A percentile compares a stretch with the other conserved stretches of the same genome.
These are phyloP conservation scores for Cryptoprocta ferox DNA, from an alignment of 2,797 vertebrate genomes.

Conservation along the genomic window DNA sequence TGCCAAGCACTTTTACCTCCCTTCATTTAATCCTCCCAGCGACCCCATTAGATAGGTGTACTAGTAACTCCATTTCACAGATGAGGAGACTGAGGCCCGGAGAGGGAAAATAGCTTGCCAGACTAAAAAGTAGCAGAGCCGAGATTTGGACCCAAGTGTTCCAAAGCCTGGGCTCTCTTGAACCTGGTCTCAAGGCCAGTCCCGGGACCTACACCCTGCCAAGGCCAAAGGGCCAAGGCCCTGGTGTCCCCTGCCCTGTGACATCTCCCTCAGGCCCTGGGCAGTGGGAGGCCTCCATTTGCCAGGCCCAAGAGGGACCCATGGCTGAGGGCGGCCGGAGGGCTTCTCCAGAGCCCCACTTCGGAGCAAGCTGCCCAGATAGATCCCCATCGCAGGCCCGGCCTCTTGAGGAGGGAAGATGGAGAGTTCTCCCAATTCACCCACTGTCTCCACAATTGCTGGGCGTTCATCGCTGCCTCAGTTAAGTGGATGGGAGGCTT, in stretches of 20 bases:
- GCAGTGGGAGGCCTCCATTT: too few relatives aligned
- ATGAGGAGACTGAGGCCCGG: not conserved
- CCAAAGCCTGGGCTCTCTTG: not conserved
- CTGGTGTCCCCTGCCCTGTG: not conserved
- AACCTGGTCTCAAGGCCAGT: not conserved
- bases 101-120: not conserved
- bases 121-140: not conserved
- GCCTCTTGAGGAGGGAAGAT: conserved; percentile 59
- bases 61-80: not conserved
- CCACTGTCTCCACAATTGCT: conserved; percentile 23
- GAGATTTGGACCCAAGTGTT: not conserved
- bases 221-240: not conserved
- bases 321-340: not conserved
- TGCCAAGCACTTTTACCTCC: not conserved
- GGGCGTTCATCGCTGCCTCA: not conserved
- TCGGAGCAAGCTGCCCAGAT: not conserved
- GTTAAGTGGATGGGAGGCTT: not conserved
- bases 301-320: not conserved
- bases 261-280: not conserved
- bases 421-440: conserved; percentile 58
- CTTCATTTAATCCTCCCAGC: not conserved
- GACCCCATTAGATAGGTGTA: too few relatives aligned
- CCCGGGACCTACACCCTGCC: not conserved
- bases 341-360: not conserved
- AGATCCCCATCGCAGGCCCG: conserved; percentile 49